Base-by-base conservation (phyloP, 2,888 invertebrate genomes). In the Caenorhabditis panamensis region DNA sequence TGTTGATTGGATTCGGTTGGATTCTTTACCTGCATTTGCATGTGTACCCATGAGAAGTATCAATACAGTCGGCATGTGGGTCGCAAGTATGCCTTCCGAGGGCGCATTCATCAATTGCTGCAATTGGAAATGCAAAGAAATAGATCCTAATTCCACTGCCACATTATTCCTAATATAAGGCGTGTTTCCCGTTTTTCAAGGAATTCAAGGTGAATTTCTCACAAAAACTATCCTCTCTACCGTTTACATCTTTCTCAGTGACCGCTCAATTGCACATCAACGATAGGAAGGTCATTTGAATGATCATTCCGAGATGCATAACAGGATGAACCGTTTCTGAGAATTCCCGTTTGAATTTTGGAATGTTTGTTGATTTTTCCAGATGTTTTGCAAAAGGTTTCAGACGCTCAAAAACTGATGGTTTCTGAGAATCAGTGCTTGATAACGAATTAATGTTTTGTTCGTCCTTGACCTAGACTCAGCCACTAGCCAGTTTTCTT, bases 11-110 rank as follows among this genome's bases (percentile, higher is more conserved):
- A 41, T 6, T 11, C 5, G 13, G 2, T 41, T 13, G 2, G 6
- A 41, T 11, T 11, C 20, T 22, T 49, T 36, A 75, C 75, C 77
- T 59, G 66, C 75, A 87, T 73, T 83, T 83, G 77, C 91, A 91
- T 18, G 84, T 87, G 80, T 88, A 91, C 61, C 88, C 87, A 9
- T 88, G 87, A 37, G 78, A 58, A 8, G 89, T 90, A 79, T 90
- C 90, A 51, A 89, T 83, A 75, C 91, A 91, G 28, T 89, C 89
- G 47, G 91, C 90, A 67, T 89, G 86, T 36, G 84, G 67, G 77
- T 91, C 89, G 69, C 91, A 91, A 24, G 89, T 86, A 73, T 91
- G 90, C 1, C 85, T 85, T 11, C 91, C 91, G 16, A 88, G 71
- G 6, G 85, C 78, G 62, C 91, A 91, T 76, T 91, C 91, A 64